A percentile compares a stretch with the other conserved stretches of the same genome.
Conservation (phyloP, 2,113 vertebrate genomes). For the Percina caprodes region DNA sequence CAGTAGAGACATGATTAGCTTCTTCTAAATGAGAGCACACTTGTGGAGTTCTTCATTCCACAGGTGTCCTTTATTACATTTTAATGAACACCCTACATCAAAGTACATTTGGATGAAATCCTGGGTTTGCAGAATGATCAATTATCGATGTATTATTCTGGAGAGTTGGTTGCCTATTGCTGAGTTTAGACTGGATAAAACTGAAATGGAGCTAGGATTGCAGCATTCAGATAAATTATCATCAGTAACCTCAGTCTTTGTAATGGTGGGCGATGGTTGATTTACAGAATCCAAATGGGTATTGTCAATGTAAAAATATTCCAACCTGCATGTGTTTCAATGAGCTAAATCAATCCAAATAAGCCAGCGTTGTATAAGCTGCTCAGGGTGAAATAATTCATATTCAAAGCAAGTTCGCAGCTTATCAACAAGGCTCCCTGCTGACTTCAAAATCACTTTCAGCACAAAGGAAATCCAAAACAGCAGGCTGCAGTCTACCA, state of each 20-base stretch:
- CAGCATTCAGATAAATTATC: constrained; percentile 16
- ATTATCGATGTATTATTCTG: neutral
- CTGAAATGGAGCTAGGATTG: neutral
- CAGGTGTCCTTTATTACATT: no score
- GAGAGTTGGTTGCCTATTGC: neutral
- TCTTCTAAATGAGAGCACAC: no score
- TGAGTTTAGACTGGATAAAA: constrained; percentile 3
- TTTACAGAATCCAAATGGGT: constrained; percentile 34
- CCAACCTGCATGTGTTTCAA: constrained; percentile 27
- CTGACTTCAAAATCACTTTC: constrained; percentile 70
- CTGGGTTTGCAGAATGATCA: neutral
- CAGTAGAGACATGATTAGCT: no score
- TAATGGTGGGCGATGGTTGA: constrained; percentile 37
- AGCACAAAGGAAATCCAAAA: constrained; percentile 65
- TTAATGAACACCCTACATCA: no score
- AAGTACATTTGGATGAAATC: neutral
- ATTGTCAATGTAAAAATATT: constrained; percentile 56
- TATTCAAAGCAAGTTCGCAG: constrained; percentile 73
- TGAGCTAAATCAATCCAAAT: constrained; percentile 45
- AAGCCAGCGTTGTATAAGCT: constrained; percentile 26
- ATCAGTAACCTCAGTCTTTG: neutral
- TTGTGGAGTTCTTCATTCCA: no score
- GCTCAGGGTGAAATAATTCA: constrained; percentile 63
- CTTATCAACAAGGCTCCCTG: constrained; percentile 69
- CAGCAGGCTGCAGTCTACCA: constrained; percentile 31